Conservation (phyloP, 2,888 invertebrate genomes). For the Deilephila elpenor region DNA sequence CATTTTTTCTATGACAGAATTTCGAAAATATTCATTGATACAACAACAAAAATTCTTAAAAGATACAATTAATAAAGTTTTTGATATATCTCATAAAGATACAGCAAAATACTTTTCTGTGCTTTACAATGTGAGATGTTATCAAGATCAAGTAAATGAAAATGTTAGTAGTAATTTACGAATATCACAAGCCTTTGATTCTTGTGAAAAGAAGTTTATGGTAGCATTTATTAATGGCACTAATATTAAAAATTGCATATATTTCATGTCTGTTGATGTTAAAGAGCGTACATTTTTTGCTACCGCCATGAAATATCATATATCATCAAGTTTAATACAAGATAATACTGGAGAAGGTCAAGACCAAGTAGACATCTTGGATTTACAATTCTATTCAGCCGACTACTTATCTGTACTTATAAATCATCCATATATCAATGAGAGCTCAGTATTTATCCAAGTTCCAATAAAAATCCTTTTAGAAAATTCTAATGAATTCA, state of each 20-base stretch:
- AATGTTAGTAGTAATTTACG: constrained; percentile 61
- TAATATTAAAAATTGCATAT: constrained; percentile 72
- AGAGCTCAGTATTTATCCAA: constrained; percentile 78
- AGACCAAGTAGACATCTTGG: constrained; percentile 81
- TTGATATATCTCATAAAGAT: constrained; percentile 87
- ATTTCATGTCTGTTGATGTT: constrained; percentile 80
- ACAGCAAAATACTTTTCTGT: constrained; percentile 86
- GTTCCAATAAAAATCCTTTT: constrained; percentile 76
- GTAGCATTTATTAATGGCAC: constrained; percentile 77
- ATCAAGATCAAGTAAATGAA: constrained; percentile 59
- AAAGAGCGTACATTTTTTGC: constrained; percentile 69
- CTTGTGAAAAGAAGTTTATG: constrained; percentile 77
- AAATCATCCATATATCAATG: constrained; percentile 78
- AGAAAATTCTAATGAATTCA: constrained; percentile 72
- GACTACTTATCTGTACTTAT: constrained; percentile 89
- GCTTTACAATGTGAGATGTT: constrained; percentile 81
- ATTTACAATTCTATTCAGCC: constrained; percentile 90
- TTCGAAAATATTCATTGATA: constrained; percentile 90
- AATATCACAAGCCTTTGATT: constrained; percentile 80
- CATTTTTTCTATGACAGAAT: constrained; percentile 90
- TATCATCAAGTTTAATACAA: constrained; percentile 74
- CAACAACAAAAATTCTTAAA: constrained; percentile 91
- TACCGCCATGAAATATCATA: constrained; percentile 82
- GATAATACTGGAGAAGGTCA: constrained; percentile 55
- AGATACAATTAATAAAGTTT: constrained; percentile 87